phyloP scores from a whole-genome alignment of 2,888 invertebrate genomes.

The Romanomermis culicivorax region DNA sequence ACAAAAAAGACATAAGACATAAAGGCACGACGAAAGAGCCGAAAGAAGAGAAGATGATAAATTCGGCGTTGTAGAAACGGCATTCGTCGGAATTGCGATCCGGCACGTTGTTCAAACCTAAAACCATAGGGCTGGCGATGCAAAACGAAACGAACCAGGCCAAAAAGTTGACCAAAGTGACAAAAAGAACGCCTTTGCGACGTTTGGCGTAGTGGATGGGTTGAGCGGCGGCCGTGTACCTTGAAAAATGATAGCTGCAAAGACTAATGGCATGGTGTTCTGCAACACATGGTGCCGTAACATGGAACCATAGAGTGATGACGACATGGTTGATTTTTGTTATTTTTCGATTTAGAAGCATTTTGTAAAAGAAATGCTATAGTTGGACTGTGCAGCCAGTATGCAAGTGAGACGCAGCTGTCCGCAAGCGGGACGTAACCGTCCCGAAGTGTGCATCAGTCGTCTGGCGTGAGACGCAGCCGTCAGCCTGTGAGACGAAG shows the following conservation, averaged over 20 bases:
- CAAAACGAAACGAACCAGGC: slow-evolving; percentile 89
- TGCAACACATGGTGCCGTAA: too few species aligned
- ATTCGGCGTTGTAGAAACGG: slow-evolving; percentile 35
- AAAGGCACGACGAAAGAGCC: slow-evolving; percentile 35
- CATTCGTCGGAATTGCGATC: slow-evolving; percentile 38
- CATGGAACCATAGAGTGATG: too few species aligned
- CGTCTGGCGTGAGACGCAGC: too few species aligned
- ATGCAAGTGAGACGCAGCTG: too few species aligned
- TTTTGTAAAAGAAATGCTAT: too few species aligned
- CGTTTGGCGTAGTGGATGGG: slow-evolving; percentile 97
- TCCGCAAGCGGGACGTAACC: too few species aligned
- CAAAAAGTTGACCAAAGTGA: slow-evolving; percentile 72
- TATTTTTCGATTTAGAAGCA: too few species aligned
- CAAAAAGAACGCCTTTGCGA: slow-evolving; percentile 68
- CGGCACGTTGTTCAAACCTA: slow-evolving; percentile 79
- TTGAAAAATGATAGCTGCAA: slow-evolving; percentile 33
- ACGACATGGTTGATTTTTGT: too few species aligned
- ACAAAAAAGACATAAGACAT: slow-evolving; percentile 34
- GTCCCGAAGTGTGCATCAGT: too few species aligned
- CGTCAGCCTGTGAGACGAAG: too few species aligned
- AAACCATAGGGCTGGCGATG: slow-evolving; percentile 79
- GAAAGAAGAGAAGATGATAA: slow-evolving; percentile 23
- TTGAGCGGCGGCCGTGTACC: slow-evolving; percentile 94
- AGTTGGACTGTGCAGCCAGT: too few species aligned
- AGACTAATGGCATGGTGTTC: too few species aligned